Evolutionary conservation across 2,797 vertebrate species (phyloP), one percentile per base, ranked within the genome.

Genomic region (Margarornis squamiger): DNA sequence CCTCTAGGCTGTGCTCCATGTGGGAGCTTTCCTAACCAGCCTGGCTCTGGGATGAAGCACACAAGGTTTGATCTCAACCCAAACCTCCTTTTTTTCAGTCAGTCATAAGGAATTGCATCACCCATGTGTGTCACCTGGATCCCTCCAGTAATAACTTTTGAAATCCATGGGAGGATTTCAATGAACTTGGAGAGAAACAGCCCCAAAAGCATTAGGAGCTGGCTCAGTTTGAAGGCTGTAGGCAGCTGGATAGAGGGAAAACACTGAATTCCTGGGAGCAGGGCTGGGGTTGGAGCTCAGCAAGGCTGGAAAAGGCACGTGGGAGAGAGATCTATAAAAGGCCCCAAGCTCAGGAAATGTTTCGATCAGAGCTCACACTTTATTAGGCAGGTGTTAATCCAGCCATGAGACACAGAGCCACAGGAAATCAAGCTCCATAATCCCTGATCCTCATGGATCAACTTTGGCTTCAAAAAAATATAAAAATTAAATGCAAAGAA

Each of bases 401-500:
- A 88, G 38, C 65, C 14, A 0, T 3, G 6, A 70, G 78, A 61
- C 45, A 9, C 7, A 10, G 63, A 88, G 34, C 79, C 63, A 6
- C 14, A 7, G 86, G 49, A 84, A 88, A 67, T 27, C 54, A 3
- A 74, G 38, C 52, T 83, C 59, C 21, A 0, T 2, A 29, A 61
- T 19, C 38, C 61, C 72, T 32, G 14, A 63, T 68, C 70, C 70
- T 88, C 3, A 0, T 0, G 1, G 55, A 63, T 48, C 76, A 34
- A 26, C 39, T 39, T 27, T 0, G 2, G 16, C 32, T 38, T 14
- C 1, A 39, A 26, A 19, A 5, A 58, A 23, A 41, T 36, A 41
- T 41, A 41, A 46, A 45, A 41, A 41, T 41, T 48, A 74, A 71
- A 62, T 8, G 49, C 1, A 14, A 65, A 0, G 1, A 57, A 34